A percentile compares a stretch with the other conserved stretches of the same genome.
These are phyloP conservation scores for Bathynomus jamesi DNA, from an alignment of 1,140 invertebrate species.

Conservation along the genomic window DNA sequence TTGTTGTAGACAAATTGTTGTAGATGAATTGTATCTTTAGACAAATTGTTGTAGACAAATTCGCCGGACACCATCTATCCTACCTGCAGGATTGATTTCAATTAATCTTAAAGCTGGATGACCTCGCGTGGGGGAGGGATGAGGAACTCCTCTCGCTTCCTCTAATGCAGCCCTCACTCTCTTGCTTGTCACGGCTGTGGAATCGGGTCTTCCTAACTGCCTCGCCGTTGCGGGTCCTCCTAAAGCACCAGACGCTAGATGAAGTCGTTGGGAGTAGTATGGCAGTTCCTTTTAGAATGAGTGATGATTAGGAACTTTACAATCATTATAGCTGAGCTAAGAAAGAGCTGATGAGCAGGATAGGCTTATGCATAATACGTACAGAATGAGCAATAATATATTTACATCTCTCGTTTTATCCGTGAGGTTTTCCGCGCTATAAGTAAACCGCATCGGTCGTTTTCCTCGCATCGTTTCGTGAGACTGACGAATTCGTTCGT, in stretches of 20 bases:
- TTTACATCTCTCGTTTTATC: slow-evolving; percentile 49
- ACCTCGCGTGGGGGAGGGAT: slow-evolving; percentile 61
- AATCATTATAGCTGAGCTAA: too few relatives aligned
- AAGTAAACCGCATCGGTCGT: slow-evolving; percentile 64
- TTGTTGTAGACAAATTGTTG: too few relatives aligned
- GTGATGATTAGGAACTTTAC: too few relatives aligned
- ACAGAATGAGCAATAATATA: too few relatives aligned
- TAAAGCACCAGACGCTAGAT: slow-evolving; percentile 45
- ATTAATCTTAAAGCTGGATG: slow-evolving; percentile 44
- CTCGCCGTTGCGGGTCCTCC: slow-evolving; percentile 40
- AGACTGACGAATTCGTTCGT: slow-evolving; percentile 73
- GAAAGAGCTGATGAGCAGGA: too few relatives aligned
- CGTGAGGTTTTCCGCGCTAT: slow-evolving; percentile 76
- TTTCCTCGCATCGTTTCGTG: slow-evolving; percentile 44
- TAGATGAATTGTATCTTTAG: too few relatives aligned
- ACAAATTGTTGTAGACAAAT: too few relatives aligned
- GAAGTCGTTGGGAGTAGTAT: slow-evolving; percentile 50
- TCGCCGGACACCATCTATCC: too few relatives aligned
- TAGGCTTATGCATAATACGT: too few relatives aligned
- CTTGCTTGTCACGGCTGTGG: slow-evolving; percentile 59
- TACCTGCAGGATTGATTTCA: slow-evolving; percentile 80
- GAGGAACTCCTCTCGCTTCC: slow-evolving; percentile 56
- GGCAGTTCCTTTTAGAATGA: slow-evolving; percentile 37
- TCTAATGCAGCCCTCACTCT: slow-evolving; percentile 71
- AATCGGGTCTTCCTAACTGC: slow-evolving; percentile 46